Evolutionary conservation across 53 echinoderm and acorn worm genomes (phyloP), one percentile per base, ranked within the genome.

Genomic region (Actinopyga echinites): DNA sequence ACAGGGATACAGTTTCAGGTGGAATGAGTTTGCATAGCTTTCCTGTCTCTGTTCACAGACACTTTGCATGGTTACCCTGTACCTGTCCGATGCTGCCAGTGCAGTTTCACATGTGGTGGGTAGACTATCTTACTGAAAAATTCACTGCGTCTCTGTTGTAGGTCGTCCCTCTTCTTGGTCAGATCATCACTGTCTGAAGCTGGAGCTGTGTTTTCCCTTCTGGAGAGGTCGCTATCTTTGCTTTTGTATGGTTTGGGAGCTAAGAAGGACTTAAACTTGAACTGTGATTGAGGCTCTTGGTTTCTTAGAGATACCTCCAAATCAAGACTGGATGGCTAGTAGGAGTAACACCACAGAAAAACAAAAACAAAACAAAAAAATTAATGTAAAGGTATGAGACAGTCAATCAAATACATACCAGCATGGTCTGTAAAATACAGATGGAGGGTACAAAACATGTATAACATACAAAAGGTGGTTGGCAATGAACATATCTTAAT

Each of bases 41-140:
- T 17, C 49, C 13, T 49, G 49, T 10, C 17, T 15, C 63, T 8
- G 2, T 5, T 31, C 5, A 20, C 19, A 69, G 38, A 28, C 28
- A 80, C 79, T 80, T 25, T 80, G 81, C 81, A 80, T 80, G 81
- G 63, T 28, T 38, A 80, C 62, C 81, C 63, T 24, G 60, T 80
- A 80, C 81, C 63, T 80, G 77, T 36, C 60, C 26, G 81, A 35
- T 28, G 37, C 45, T 35, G 81, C 42, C 63, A 61, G 37, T 23
- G 81, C 63, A 80, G 38, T 56, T 56, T 69, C 73, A 80, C 43
- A 61, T 26, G 63, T 36, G 81, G 81, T 75, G 85, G 56, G 74
- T 85, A 78, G 28, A 89, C n/a, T 69, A 75, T 83, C 94, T 99
- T 99, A 95, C 94, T 83, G 89, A 94, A 94, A 87, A 99, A 99